phyloP scores from a whole-genome alignment of 2,113 vertebrate genomes.

The Nansenia antarctica region DNA sequence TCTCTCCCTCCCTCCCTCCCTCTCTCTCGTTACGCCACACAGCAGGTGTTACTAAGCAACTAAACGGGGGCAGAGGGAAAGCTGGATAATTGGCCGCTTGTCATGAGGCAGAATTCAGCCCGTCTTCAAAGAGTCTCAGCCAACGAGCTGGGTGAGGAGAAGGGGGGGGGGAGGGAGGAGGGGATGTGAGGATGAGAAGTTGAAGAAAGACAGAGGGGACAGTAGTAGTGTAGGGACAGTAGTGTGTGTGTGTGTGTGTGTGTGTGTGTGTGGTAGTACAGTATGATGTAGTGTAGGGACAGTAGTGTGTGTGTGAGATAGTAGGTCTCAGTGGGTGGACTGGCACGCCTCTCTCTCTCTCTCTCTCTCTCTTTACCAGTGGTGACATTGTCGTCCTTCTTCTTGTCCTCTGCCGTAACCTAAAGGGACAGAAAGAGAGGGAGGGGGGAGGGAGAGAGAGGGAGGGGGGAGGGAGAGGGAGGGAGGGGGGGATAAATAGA shows the following conservation, averaged over 20 bases:
- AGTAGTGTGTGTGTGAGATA: not conserved
- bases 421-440: conserved; percentile 48
- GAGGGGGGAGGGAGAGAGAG: conserved; percentile 2
- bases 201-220: not conserved
- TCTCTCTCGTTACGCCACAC: conserved; percentile 65
- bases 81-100: conserved; percentile 67
- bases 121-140: conserved; percentile 51
- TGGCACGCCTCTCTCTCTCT: conserved; percentile 20
- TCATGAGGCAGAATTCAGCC: conserved; percentile 65
- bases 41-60: conserved; percentile 82
- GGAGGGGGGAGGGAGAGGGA: not conserved
- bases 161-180: conserved; percentile 27
- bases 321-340: not conserved
- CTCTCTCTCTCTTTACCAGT: conserved; percentile 69
- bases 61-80: conserved; percentile 66
- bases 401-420: conserved; percentile 70
- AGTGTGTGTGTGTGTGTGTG: too few relatives aligned
- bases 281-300: not conserved
- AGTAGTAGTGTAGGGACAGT: not conserved
- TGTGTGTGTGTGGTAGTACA: not conserved
- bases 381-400: conserved; percentile 52
- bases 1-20: too few relatives aligned
- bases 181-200: conserved; percentile 3
- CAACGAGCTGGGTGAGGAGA: conserved; percentile 19
- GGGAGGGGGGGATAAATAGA: not conserved